Evolutionary conservation across 2,888 invertebrate species (phyloP), one percentile per base, ranked within the genome.

Genomic region (Callyntrura guangdongensis): DNA sequence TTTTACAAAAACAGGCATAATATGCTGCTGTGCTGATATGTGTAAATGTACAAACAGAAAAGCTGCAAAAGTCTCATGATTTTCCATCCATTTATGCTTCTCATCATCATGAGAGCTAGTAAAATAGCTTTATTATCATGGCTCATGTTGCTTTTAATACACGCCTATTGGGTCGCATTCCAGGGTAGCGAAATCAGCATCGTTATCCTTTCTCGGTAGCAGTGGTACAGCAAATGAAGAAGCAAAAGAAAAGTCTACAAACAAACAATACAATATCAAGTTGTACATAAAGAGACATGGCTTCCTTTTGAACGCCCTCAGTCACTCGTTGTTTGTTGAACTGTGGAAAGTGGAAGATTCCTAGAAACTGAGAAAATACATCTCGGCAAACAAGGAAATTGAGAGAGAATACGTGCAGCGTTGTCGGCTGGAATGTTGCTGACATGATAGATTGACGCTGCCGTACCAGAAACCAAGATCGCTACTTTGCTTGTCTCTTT

Each of bases 381-480:
- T 27, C 14, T 45, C 8, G 0, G 49, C 5, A 4, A 81, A 81
- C 8, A 27, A 5, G 79, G 17, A 77, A 53, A 17, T 59, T n/a
- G 27, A 56, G 53, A 36, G n/a, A 20, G 11, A 59, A 56, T 17
- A 56, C 27, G 25, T 59, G 25, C 27, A 81, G 79, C 59, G 27
- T 56, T 56, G 6, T 36, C 36, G 22, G 77, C 8, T 77, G 17
- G 79, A 81, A 36, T 81, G 79, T 59, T 81, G 79, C 59, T 81
- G 79, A 81, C 79, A 81, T 81, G 79, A 81, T 81, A 81, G 79
- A 81, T 81, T 81, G 79, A 81, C 56, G 59, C 59, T 81, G 79
- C 59, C 59, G 20, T 77, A 25, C 17, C 79, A 59, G 27, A 59
- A 12, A 53, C 79, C 53, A 81, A 36, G 36, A 81, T 27, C 14